Evolutionary conservation across 2,797 vertebrate species (phyloP).

Genomic region (Poecilia wingei): DNA sequence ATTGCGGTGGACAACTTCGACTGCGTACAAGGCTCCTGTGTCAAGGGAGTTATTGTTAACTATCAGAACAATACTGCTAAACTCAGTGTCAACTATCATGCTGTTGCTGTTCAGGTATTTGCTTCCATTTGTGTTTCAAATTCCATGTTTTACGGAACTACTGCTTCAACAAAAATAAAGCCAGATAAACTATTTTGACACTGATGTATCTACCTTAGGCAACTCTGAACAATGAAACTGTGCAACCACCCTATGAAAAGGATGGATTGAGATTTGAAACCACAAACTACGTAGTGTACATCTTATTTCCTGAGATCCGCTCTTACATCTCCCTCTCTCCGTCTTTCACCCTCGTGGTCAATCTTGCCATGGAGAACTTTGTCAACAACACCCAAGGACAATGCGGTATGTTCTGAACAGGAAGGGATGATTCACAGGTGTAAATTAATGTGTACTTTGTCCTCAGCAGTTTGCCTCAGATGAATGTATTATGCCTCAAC

Average conservation of each 20-base stretch:
- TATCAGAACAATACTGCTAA: constrained; percentile 65
- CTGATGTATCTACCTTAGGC: constrained; percentile 56
- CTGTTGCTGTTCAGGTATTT: constrained; percentile 31
- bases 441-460: neutral
- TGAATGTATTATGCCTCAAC: neutral
- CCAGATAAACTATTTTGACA: neutral
- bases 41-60: constrained; percentile 67
- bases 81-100: constrained; percentile 38
- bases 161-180: neutral
- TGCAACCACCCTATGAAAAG: constrained; percentile 66
- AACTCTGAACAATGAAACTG: constrained; percentile 58
- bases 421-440: neutral
- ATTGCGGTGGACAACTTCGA: constrained; percentile 75
- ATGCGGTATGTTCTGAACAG: constrained; percentile 64
- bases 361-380: constrained; percentile 76
- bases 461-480: neutral
- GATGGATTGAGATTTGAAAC: constrained; percentile 70
- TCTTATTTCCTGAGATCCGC: constrained; percentile 70
- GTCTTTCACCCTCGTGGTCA: constrained; percentile 57
- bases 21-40: constrained; percentile 62
- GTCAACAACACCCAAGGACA: constrained; percentile 77
- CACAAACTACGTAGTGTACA: constrained; percentile 46
- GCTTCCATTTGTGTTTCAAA: neutral
- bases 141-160: neutral
- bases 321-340: constrained; percentile 69